Percentiles rank a stretch among this genome's conserved stretches.
Evolutionary conservation across 2,113 vertebrate species (phyloP).

Genomic region (Rhineura floridana): DNA sequence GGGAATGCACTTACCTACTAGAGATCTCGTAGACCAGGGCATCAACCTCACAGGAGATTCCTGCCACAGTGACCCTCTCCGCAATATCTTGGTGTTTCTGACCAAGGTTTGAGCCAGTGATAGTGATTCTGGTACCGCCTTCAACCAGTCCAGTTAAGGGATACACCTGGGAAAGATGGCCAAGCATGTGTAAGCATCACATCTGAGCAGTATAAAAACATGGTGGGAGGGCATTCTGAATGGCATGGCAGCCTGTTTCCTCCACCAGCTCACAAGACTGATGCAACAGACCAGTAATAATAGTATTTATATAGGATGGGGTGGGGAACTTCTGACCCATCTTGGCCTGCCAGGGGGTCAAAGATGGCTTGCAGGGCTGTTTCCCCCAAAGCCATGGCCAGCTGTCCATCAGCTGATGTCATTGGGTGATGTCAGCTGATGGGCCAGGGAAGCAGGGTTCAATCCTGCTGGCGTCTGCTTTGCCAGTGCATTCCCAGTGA

Average conservation of each 20-base stretch:
- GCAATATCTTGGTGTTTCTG: conserved; percentile 91
- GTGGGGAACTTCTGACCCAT: no score
- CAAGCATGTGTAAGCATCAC: conserved; percentile 27
- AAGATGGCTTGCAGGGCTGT: no score
- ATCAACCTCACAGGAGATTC: conserved; percentile 85
- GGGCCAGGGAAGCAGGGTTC: no score
- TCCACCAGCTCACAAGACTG: not conserved
- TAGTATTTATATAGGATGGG: not conserved
- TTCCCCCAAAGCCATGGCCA: no score
- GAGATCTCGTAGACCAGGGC: conserved; percentile 89
- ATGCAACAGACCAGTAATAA: not conserved
- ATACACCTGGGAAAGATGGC: conserved; percentile 83
- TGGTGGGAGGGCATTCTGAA: no score
- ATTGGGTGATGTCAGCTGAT: no score
- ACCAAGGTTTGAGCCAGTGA: conserved; percentile 95
- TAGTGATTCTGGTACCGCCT: conserved; percentile 90
- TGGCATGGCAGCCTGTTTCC: not conserved
- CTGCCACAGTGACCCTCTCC: conserved; percentile 87
- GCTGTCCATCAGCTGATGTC: no score
- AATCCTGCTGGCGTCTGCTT: no score
- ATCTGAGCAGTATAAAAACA: not conserved
- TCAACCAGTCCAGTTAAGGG: conserved; percentile 91
- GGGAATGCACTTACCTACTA: conserved; percentile 83
- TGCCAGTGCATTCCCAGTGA: no score
- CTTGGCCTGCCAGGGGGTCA: no score